Evolutionary conservation across 1,140 invertebrate genomes (phyloP).

Genomic region (Lepidotrigona ventralis): DNA sequence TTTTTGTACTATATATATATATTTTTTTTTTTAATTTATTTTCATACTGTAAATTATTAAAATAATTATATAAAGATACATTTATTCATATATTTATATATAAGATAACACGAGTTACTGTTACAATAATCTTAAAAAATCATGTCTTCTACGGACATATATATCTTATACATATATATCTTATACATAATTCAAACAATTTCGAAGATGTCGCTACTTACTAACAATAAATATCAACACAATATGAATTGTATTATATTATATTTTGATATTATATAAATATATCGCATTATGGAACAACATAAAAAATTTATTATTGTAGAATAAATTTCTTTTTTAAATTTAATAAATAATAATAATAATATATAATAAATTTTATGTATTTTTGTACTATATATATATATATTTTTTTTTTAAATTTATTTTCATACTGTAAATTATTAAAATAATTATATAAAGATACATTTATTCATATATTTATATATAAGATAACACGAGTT

Average conservation of each 20-base stretch:
- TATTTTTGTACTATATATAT: too few species aligned
- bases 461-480: background rate
- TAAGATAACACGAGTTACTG: background rate
- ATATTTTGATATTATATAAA: constrained; percentile 1
- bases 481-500: background rate
- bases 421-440: too few species aligned
- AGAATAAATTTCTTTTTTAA: background rate
- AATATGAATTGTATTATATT: too few species aligned
- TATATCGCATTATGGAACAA: background rate
- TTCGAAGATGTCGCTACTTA: too few species aligned
- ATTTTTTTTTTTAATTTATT: background rate
- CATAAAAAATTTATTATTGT: background rate
- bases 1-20: too few species aligned
- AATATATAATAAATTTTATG: too few species aligned
- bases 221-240: too few species aligned
- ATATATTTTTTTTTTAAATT: background rate
- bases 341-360: background rate
- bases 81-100: background rate
- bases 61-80: too few species aligned
- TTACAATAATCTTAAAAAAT: background rate
- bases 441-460: background rate
- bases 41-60: background rate
- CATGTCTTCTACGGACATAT: too few species aligned
- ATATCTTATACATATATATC: too few species aligned
- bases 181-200: too few species aligned